Base-by-base conservation (phyloP, 2,888 invertebrate genomes). In the Euplagia quadripunctaria region DNA sequence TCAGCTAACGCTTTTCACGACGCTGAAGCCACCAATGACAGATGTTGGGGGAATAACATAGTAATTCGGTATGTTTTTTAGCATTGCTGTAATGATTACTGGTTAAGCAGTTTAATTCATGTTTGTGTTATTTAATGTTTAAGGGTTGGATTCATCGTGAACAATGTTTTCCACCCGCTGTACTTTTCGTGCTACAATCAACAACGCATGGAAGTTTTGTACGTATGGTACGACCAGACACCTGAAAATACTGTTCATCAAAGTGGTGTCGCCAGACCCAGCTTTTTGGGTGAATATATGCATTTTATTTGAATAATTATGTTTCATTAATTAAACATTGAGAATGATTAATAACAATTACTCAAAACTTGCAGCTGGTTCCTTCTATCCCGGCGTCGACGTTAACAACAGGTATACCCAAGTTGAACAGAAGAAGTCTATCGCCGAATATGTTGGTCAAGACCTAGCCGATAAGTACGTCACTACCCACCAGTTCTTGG, bases 171-270 rank as follows among this genome's bases (percentile, higher is more conserved):
- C 86, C 90, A 96, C 77, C 91, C 93, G 31, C 85, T 94, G 12
- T 96, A 96, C 79, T 93, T 92, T 81, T 92, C 0, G 14, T 97
- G 97, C 87, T 97, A 96, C 81, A 95, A 97, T 86, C 91, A 93
- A 43, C 71, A 61, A 65, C 75, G 75, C 31, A 89, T 96, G 72
- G 95, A 94, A 79, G 95, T 96, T 0, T 82, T 96, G 12, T 97
- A 97, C 80, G 96, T 96, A 0, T 93, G 94, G 88, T 95, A 94
- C 73, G 92, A 94, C 64, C 92, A 97, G 78, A 93, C 92, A 17
- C 86, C 93, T 0, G 89, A 89, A 0, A 96, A 97, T 75, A 91
- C 92, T 14, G 91, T 96, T 0, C 94, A 94, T 69, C 96, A 97
- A 85, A 89, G 86, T 4, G 90, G 92, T 1, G 96, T 96, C 8